These are phyloP conservation scores for Chydorus sphaericus DNA, from an alignment of 2,888 invertebrate species.

Conservation along the genomic window DNA sequence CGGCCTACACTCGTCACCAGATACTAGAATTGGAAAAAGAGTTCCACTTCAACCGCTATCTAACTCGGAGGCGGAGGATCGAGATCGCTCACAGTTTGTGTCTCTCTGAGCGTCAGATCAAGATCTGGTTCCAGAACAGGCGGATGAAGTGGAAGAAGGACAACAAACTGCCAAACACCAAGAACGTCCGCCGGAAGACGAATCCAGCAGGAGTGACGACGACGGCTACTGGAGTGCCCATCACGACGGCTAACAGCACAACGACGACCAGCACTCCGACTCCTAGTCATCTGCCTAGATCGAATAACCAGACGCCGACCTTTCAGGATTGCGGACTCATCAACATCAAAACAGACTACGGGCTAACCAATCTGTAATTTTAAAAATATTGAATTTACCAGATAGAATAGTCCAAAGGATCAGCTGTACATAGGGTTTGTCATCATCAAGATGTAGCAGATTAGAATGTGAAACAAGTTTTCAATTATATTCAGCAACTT, in stretches of 20 bases:
- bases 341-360: constrained; percentile 73
- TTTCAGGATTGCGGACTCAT: constrained; percentile 28
- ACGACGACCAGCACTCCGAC: constrained; percentile 45
- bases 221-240: constrained; percentile 27
- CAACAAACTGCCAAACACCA: constrained; percentile 77
- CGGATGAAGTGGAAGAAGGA: constrained; percentile 78
- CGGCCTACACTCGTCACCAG: constrained; percentile 95
- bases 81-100: constrained; percentile 94
- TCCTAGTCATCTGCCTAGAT: constrained; percentile 21
- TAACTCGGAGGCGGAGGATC: constrained; percentile 84
- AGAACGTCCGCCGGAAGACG: constrained; percentile 60
- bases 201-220: constrained; percentile 55
- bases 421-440: too few relatives aligned
- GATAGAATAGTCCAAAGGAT: too few relatives aligned
- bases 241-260: constrained; percentile 29
- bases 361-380: constrained; percentile 34
- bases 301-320: constrained; percentile 5
- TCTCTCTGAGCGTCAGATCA: constrained; percentile 78
- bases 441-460: too few relatives aligned
- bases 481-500: too few relatives aligned
- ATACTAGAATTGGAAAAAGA: constrained; percentile 94
- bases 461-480: too few relatives aligned
- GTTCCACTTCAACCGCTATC: constrained; percentile 93
- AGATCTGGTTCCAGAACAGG: constrained; percentile 76
- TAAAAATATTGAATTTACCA: too few relatives aligned